Base-by-base conservation (phyloP, 2,888 invertebrate genomes). In the Phengaris arion region DNA sequence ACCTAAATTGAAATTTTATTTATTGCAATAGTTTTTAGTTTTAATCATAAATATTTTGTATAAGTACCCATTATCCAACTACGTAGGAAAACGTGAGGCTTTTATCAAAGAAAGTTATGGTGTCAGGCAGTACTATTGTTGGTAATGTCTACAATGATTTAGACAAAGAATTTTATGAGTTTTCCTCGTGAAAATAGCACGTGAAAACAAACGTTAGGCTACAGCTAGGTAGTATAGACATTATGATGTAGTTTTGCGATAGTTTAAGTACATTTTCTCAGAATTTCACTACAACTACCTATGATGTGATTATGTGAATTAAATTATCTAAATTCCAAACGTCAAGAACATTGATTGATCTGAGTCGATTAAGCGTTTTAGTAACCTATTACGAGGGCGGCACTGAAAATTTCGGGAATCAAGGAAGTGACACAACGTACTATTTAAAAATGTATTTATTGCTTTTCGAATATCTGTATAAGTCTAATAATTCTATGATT, bases 191-290 rank as follows among this genome's bases (percentile, higher is more conserved):
- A 54, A 75, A 70, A 48, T 57, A 59, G 55, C 55, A 69, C 72
- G 55, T 54, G 69, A 69, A 75, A 75, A 64, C 15, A 75, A 73
- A 74, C 74, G 76, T 76, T 72, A 22, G 22, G 22, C 22, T 22
- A 22, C 22, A 35, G 35, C 35, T 35, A 35, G 22, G 22, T 22
- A 22, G 22, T 22, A 74, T 64, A 57, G 51, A 45, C 12, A 73
- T 68, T 68, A 77, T 79, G 78, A 75, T 75, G 76, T 77, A 75
- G 75, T 77, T 74, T 70, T 77, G 75, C 45, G 69, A 77, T 75
- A 74, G 57, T 74, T 35, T 22, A 22, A 22, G 22, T n/a, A 46
- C 45, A 55, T 57, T 55, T 75, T 75, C 75, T 70, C 22, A 22
- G 70, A 75, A 75, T 48, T 35, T 70, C n/a, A 46, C 22, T 35